Conservation (phyloP, 64 coral and sea anemone genomes). For the Orbicella faveolata region DNA sequence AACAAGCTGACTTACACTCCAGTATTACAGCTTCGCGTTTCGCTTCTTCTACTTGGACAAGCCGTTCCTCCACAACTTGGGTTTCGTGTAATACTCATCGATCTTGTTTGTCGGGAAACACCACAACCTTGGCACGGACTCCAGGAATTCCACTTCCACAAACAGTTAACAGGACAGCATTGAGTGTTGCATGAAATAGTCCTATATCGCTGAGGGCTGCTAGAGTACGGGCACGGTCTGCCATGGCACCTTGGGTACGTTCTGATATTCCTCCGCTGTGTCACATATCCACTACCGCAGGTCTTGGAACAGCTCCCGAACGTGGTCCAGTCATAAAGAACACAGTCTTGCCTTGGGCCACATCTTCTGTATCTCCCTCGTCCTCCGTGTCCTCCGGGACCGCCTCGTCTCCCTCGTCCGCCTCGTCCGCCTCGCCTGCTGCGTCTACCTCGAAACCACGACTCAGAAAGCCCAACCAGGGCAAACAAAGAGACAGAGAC, state of each 20-base stretch:
- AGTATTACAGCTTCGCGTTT: conserved; percentile 33
- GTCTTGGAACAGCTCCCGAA: conserved; percentile 14
- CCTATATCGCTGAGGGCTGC: not conserved
- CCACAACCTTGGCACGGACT: conserved; percentile 58
- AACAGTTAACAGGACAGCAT: conserved; percentile 50
- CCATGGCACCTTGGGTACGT: not conserved
- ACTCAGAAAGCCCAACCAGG: not conserved
- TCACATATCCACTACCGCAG: conserved; percentile 8
- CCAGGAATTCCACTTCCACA: conserved; percentile 52
- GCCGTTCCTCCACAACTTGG: conserved; percentile 33
- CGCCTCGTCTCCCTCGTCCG: too few species aligned
- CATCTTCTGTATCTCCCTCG: conserved; percentile 1
- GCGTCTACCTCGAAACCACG: conserved; percentile 19
- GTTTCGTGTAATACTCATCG: conserved; percentile 1
- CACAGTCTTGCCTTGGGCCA: conserved; percentile 9
- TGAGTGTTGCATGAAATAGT: conserved; percentile 8
- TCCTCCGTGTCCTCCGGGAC: not conserved
- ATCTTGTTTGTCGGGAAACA: conserved; percentile 17
- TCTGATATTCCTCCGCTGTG: not conserved
- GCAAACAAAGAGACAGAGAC: not conserved
- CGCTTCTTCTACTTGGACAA: conserved; percentile 27
- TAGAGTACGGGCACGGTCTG: not conserved
- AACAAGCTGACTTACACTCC: conserved; percentile 49
- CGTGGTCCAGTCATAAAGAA: not conserved
- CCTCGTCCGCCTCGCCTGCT: not conserved